phyloP scores from a whole-genome alignment of 2,888 invertebrate species.

The Branchipolynoe longqiensis region DNA sequence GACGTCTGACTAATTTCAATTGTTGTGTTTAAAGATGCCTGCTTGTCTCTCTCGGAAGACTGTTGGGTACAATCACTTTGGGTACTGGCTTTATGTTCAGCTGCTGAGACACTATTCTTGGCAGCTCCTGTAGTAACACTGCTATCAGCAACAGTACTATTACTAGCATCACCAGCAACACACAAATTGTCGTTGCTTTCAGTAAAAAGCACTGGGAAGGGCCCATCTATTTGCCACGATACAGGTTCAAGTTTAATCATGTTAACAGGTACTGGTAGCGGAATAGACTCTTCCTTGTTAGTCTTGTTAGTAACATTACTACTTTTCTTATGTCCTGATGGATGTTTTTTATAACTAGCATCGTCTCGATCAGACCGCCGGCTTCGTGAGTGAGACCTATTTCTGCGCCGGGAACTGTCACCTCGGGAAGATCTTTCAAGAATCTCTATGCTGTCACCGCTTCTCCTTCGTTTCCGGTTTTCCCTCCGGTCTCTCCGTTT shows the following conservation, averaged over 20 bases:
- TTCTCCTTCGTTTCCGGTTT: conserved; percentile 60
- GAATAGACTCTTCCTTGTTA: not conserved
- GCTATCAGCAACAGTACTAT: not conserved
- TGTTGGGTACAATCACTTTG: no score
- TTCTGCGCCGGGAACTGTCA: not conserved
- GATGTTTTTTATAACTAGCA: conserved; percentile 74
- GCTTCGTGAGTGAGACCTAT: not conserved
- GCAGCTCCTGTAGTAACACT: not conserved
- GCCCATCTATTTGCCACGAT: not conserved
- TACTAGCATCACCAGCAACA: not conserved
- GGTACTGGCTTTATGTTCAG: no score
- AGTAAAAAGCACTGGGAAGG: no score
- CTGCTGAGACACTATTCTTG: not conserved
- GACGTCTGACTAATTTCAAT: no score
- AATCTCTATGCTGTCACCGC: conserved; percentile 46
- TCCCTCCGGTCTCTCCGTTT: not conserved
- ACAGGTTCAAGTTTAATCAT: conserved; percentile 34
- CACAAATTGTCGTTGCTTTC: no score
- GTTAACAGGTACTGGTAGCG: not conserved
- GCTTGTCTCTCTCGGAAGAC: no score
- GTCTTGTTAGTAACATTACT: not conserved
- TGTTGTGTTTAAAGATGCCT: no score
- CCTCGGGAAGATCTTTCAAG: conserved; percentile 6
- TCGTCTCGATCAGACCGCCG: conserved; percentile 11
- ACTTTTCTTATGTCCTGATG: conserved; percentile 75